phyloP scores from a whole-genome alignment of 92 coral and sea anemone genomes.

The Palythoa grandis region DNA sequence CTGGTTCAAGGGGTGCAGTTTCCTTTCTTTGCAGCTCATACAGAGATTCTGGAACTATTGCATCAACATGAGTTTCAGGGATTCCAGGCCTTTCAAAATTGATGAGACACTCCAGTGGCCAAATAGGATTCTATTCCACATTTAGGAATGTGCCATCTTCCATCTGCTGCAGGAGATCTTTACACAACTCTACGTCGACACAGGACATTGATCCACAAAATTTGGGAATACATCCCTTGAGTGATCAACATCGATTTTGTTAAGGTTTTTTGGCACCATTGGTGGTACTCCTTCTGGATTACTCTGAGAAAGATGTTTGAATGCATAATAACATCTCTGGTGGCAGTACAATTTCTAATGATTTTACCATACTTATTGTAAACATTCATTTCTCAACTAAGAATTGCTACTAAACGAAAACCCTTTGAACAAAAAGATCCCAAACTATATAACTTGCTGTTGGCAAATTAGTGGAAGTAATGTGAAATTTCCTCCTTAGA shows the following conservation, averaged over 20 bases:
- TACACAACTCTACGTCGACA: background rate
- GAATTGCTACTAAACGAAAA: too few species aligned
- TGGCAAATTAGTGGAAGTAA: background rate
- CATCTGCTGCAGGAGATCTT: background rate
- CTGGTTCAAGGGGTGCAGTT: background rate
- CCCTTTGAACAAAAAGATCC: background rate
- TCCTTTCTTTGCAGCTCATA: background rate
- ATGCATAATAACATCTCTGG: too few species aligned
- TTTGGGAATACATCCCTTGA: too few species aligned
- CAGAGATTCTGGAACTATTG: background rate
- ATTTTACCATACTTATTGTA: too few species aligned
- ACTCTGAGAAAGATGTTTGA: too few species aligned
- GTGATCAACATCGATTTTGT: too few species aligned
- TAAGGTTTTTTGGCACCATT: too few species aligned
- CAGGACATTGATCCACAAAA: too few species aligned
- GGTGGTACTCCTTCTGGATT: too few species aligned
- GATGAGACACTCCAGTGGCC: background rate
- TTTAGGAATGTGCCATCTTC: background rate
- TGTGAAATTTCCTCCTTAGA: background rate
- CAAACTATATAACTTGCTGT: background rate
- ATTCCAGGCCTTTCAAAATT: background rate
- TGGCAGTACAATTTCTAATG: too few species aligned
- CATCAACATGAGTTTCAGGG: background rate
- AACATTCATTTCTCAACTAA: too few species aligned
- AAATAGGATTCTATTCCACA: background rate